Evolutionary conservation across 2,888 invertebrate species (phyloP).

Genomic region (Agrotis clavis): DNA sequence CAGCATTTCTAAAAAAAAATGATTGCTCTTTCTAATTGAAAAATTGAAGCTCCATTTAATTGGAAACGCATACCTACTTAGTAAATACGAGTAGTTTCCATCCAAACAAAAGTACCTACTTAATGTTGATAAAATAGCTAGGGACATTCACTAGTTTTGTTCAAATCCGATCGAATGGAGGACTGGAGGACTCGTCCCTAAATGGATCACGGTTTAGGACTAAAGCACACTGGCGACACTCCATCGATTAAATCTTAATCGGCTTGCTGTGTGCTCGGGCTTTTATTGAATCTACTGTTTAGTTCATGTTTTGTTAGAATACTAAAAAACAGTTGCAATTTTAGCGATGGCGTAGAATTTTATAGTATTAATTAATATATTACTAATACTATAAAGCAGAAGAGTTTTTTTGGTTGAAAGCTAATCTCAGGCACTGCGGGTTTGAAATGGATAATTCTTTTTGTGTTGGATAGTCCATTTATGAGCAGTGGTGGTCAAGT

Average conservation of each 20-base stretch:
- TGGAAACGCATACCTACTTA: background rate
- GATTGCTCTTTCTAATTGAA: background rate
- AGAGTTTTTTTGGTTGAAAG: too few relatives aligned
- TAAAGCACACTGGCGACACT: conserved; percentile 42
- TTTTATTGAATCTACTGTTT: conserved; percentile 35
- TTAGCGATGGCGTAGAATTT: background rate
- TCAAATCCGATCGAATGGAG: conserved; percentile 43
- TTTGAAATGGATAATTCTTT: too few relatives aligned
- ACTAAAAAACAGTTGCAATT: background rate
- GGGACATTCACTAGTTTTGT: conserved; percentile 48
- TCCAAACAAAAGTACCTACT: conserved; percentile 11
- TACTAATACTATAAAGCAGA: too few relatives aligned
- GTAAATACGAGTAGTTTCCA: conserved; percentile 2
- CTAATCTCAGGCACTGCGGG: too few relatives aligned
- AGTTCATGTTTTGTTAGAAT: background rate
- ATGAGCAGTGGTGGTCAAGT: too few relatives aligned
- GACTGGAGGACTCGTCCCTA: conserved; percentile 32
- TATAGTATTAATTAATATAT: background rate
- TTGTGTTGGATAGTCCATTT: too few relatives aligned
- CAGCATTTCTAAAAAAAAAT: background rate
- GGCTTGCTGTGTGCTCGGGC: conserved; percentile 37
- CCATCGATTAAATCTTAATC: conserved; percentile 46
- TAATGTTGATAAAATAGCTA: conserved; percentile 12
- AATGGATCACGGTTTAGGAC: conserved; percentile 59
- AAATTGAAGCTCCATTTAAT: conserved; percentile 2